Percentiles rank a stretch among this genome's conserved stretches.
Evolutionary conservation across 2,797 vertebrate species (phyloP).

Genomic region (Hemibagrus guttatus): DNA sequence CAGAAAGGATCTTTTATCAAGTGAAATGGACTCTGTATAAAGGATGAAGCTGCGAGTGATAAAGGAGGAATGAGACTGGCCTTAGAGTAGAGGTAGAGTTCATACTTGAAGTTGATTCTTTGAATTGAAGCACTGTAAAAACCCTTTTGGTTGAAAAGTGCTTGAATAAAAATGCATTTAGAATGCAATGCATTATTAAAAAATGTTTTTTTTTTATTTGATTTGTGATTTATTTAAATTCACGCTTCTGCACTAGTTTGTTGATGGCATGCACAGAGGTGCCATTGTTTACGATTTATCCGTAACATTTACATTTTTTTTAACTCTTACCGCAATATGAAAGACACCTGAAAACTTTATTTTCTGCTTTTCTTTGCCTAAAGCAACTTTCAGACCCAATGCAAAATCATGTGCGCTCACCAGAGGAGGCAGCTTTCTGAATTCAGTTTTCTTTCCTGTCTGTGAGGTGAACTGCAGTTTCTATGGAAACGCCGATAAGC

Average conservation of each 20-base stretch:
- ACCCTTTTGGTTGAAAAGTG: not conserved
- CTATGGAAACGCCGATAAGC: too few relatives aligned
- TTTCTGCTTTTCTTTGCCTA: not conserved
- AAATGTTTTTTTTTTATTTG: not conserved
- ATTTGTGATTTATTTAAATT: not conserved
- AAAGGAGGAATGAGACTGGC: not conserved
- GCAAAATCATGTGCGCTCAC: too few relatives aligned
- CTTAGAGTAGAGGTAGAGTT: not conserved
- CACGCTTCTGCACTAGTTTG: not conserved
- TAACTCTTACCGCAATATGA: not conserved
- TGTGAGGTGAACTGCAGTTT: too few relatives aligned
- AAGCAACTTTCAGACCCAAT: not conserved
- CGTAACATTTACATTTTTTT: not conserved
- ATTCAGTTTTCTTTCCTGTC: too few relatives aligned
- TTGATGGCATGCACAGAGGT: not conserved
- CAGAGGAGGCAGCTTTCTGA: too few relatives aligned
- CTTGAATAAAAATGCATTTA: not conserved
- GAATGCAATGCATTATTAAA: not conserved
- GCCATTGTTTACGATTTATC: not conserved
- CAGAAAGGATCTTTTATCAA: conserved; percentile 3
- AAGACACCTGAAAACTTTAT: not conserved
- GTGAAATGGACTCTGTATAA: not conserved
- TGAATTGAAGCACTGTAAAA: not conserved
- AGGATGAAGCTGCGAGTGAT: not conserved
- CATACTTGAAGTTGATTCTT: not conserved